Evolutionary conservation across 92 coral and sea anemone species (phyloP).

Genomic region (Zoanthus solanderi): DNA sequence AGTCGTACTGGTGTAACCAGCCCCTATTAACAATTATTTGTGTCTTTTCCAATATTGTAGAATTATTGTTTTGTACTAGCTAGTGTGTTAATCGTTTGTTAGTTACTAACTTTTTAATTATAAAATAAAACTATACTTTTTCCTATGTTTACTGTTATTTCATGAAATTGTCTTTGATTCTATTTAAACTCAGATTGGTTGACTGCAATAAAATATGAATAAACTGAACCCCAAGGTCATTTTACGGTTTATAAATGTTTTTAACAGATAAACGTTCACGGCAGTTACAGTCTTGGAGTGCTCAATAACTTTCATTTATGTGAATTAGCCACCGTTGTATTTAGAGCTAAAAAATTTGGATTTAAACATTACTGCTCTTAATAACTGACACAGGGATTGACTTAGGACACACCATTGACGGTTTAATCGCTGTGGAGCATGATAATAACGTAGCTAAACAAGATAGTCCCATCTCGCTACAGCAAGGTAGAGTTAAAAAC

Average conservation of each 20-base stretch:
- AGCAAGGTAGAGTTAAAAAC: not conserved
- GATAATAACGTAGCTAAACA: not conserved
- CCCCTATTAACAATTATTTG: not conserved
- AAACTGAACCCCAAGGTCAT: not conserved
- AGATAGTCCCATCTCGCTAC: not conserved
- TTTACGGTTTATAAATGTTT: not conserved
- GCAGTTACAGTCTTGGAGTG: too few relatives aligned
- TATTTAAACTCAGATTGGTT: not conserved
- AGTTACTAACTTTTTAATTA: too few relatives aligned
- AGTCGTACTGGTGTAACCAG: not conserved
- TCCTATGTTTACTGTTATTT: not conserved
- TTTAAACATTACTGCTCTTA: slow-evolving; percentile 4
- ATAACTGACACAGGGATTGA: slow-evolving; percentile 46
- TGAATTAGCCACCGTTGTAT: too few relatives aligned
- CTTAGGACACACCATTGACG: not conserved
- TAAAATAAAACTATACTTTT: too few relatives aligned
- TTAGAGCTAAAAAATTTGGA: too few relatives aligned
- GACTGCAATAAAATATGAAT: not conserved
- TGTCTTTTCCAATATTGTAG: not conserved
- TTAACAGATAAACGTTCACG: not conserved
- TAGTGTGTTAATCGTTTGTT: too few relatives aligned
- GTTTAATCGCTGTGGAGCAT: not conserved
- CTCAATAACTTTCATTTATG: too few relatives aligned
- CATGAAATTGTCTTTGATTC: not conserved
- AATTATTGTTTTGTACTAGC: not conserved